Conservation (phyloP, 2,888 invertebrate species). For the Erebia aethiops region DNA sequence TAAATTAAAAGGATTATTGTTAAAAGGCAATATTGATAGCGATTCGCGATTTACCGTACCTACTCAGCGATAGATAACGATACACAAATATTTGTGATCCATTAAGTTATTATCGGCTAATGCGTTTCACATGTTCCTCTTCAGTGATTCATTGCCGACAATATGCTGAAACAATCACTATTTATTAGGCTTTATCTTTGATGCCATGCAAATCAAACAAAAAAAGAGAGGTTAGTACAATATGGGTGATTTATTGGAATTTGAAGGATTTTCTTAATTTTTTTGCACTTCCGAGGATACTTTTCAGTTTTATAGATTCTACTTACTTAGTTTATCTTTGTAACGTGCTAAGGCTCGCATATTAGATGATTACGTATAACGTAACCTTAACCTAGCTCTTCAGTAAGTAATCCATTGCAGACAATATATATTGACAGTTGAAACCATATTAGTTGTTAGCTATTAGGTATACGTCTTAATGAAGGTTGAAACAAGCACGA, state of each 20-base stretch:
- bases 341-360: no score
- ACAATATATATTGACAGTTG: no score
- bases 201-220: slow-evolving; percentile 25
- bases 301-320: no score
- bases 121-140: slow-evolving; percentile 63
- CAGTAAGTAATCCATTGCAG: no score
- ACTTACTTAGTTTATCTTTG: no score
- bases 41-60: slow-evolving; percentile 28
- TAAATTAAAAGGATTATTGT: slow-evolving; percentile 39
- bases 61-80: slow-evolving; percentile 43
- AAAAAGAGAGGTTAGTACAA: background rate
- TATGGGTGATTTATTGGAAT: background rate
- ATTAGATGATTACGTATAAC: no score
- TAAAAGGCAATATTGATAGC: slow-evolving; percentile 34
- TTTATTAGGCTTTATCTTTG: slow-evolving; percentile 30
- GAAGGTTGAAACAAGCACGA: no score
- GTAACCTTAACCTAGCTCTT: no score
- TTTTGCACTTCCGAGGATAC: no score
- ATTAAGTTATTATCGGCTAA: slow-evolving; percentile 63
- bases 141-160: slow-evolving; percentile 35
- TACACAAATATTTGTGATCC: slow-evolving; percentile 61
- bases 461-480: no score
- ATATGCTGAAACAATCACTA: slow-evolving; percentile 33
- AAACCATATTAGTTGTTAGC: no score
- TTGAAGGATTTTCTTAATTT: no score